Evolutionary conservation across 2,888 invertebrate genomes (phyloP), one percentile per base, ranked within the genome.

Genomic region (Rhingia rostrata): DNA sequence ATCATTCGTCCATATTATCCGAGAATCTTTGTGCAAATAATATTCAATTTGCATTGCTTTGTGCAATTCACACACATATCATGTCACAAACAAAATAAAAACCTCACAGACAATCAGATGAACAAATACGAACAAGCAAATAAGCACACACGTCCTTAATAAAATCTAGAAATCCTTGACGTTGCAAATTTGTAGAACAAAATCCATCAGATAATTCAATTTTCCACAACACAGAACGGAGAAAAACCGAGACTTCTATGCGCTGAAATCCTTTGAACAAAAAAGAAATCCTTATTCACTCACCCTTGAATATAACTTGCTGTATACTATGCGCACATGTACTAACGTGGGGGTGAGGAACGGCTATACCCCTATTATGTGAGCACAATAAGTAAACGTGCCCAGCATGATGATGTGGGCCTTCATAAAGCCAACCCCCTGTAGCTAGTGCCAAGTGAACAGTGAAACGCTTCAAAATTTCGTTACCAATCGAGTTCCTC

Each of bases 301-400:
- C 77, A 14, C 70, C 51, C 49, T 33, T 43, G 63, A 75, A 67
- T 49, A 63, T 22, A 51, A 49, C 63, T 58, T 58, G 45, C 53
- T 63, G 41, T 72, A 58, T 51, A 37, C 49, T 43, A 39, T 30
- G 12, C 45, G 9, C 63, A 56, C 66, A 79, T 58, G 33, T 32
- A 30, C n/a, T n/a, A 54, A 41, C 37, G 33, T 6, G 49, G 58
- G 67, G 7, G 54, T 12, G 61, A 22, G 22, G 1, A 22, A 22
- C 22, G 22, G 47, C n/a, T 45, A 61, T 22, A 82, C 61, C 60
- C 56, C 61, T 64, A 79, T 69, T 70, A 79, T 74, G 33, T 60
- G 45, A 56, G 51, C 60, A 90, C 90, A 90, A 91, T 89, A 90
- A 91, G 90, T 90, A 88, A 88, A 90, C 90, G 91, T 90, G 90